phyloP scores from a whole-genome alignment of 2,113 vertebrate species.

The Cygnus buccinator region DNA sequence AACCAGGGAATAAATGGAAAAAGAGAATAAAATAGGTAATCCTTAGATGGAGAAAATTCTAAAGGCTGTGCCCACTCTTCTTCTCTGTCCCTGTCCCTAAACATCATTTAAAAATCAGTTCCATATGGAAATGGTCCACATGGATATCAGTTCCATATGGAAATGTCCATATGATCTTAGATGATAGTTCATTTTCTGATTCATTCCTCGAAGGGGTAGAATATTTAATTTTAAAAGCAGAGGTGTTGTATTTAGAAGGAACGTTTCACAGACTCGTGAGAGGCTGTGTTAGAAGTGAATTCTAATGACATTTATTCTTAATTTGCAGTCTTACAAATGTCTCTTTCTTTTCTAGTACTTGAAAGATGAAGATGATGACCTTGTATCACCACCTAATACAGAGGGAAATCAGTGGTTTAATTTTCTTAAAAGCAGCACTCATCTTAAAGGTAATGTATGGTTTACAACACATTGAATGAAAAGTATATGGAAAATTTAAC shows the following conservation, averaged over 20 bases:
- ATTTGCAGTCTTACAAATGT: background rate
- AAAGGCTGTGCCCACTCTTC: background rate
- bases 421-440: constrained; percentile 88
- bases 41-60: background rate
- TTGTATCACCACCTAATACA: constrained; percentile 93
- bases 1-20: background rate
- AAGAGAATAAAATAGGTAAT: background rate
- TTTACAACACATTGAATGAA: background rate
- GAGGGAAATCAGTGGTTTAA: constrained; percentile 96
- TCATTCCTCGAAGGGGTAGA: background rate
- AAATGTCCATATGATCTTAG: background rate
- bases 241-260: background rate
- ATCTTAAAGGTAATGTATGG: constrained; percentile 85
- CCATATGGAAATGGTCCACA: background rate
- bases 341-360: constrained; percentile 83
- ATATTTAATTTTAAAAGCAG: background rate
- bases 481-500: background rate
- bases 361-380: constrained; percentile 97
- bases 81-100: background rate
- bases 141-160: background rate
- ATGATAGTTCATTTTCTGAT: background rate
- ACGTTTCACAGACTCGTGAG: accelerated
- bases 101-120: background rate
- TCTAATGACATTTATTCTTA: background rate
- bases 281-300: background rate